phyloP scores from a whole-genome alignment of 2,797 vertebrate species.

The Sebastes hopkinsi region DNA sequence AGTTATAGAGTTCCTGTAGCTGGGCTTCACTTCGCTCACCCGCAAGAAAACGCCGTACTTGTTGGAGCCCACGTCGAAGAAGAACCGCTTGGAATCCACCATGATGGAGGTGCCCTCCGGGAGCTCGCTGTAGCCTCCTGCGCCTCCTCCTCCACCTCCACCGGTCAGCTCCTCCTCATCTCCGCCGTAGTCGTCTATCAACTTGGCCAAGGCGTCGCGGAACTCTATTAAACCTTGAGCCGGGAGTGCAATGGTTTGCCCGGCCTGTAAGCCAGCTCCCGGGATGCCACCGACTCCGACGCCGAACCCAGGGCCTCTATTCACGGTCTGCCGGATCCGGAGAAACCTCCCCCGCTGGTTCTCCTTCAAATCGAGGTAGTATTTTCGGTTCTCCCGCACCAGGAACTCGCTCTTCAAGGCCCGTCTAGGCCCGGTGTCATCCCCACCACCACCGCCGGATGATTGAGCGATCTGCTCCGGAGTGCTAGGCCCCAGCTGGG shows the following conservation, averaged over 20 bases:
- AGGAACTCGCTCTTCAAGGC: conserved; percentile 95
- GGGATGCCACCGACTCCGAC: conserved; percentile 82
- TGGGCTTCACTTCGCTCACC: conserved; percentile 97
- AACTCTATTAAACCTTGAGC: conserved; percentile 95
- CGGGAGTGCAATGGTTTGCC: conserved; percentile 93
- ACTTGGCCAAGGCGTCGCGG: conserved; percentile 93
- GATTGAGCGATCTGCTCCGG: conserved; percentile 93
- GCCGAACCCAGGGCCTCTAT: conserved; percentile 89
- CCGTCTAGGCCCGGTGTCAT: conserved; percentile 90
- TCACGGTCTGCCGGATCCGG: conserved; percentile 92
- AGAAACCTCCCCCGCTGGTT: conserved; percentile 93
- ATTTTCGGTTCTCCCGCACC: conserved; percentile 93
- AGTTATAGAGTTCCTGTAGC: conserved; percentile 97
- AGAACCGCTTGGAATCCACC: conserved; percentile 97
- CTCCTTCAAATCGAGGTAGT: conserved; percentile 95
- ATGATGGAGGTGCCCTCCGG: conserved; percentile 96
- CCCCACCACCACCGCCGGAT: conserved; percentile 76
- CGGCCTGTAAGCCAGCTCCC: conserved; percentile 87
- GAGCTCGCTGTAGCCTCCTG: conserved; percentile 89
- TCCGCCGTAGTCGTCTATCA: conserved; percentile 95
- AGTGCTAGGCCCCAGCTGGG: conserved; percentile 91
- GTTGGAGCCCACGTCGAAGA: conserved; percentile 98
- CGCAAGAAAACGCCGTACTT: conserved; percentile 97
- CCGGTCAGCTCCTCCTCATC: conserved; percentile 91
- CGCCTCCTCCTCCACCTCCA: conserved; percentile 82